Conservation (phyloP, 2,888 invertebrate genomes). For the Hypsopygia costalis region DNA sequence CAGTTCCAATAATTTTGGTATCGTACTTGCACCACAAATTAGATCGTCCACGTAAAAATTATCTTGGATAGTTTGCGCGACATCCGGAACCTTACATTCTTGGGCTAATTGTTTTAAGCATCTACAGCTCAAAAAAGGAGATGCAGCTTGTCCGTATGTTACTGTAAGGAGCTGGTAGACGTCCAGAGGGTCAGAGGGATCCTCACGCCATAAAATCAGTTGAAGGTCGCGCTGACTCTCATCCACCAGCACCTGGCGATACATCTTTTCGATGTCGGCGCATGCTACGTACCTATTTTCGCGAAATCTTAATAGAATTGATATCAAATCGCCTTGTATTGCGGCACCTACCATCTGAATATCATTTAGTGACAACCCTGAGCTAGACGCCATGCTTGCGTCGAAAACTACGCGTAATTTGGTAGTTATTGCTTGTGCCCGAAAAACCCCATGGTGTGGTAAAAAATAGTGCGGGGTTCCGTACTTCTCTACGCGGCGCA, state of each 20-base stretch:
- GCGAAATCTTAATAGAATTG: conserved; percentile 26
- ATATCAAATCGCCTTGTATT: conserved; percentile 26
- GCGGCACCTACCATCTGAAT: conserved; percentile 24
- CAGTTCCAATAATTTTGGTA: not conserved
- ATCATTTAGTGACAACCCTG: conserved; percentile 22
- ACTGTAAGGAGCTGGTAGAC: conserved; percentile 28
- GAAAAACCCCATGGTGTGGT: conserved; percentile 18
- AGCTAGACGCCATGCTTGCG: conserved; percentile 14
- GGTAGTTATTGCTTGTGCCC: conserved; percentile 14
- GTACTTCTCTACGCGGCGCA: conserved; percentile 14
- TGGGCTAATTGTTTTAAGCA: conserved; percentile 29
- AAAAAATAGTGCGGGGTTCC: too few relatives aligned
- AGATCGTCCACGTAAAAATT: conserved; percentile 12
- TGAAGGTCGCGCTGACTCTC: conserved; percentile 28
- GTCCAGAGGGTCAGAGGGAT: conserved; percentile 18
- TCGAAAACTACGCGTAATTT: conserved; percentile 20
- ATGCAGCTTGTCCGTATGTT: conserved; percentile 30
- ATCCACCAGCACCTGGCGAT: conserved; percentile 26
- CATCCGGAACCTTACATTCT: conserved; percentile 20
- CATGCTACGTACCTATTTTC: conserved; percentile 25
- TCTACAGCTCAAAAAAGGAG: conserved; percentile 30
- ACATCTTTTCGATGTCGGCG: conserved; percentile 33
- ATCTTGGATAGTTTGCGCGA: not conserved
- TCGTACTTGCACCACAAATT: not conserved
- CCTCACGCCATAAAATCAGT: conserved; percentile 33